phyloP scores from a whole-genome alignment of 2,888 invertebrate genomes.

The Chloroclystis v-ata region DNA sequence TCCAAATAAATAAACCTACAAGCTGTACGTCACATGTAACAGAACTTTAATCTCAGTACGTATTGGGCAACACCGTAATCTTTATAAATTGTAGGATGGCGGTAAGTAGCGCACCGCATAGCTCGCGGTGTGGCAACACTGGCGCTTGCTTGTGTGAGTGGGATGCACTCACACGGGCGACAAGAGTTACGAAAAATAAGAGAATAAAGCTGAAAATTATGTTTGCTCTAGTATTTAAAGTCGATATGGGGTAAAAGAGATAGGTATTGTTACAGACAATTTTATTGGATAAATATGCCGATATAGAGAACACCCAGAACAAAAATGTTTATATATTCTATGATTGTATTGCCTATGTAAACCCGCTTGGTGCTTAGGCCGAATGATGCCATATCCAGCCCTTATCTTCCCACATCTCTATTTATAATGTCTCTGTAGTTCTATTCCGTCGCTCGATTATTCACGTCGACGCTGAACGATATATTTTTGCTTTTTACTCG shows the following conservation, averaged over 20 bases:
- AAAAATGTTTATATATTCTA: no score
- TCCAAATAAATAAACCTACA: constrained; percentile 4
- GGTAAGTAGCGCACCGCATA: constrained; percentile 44
- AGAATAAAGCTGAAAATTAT: no score
- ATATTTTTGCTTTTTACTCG: constrained; percentile 48
- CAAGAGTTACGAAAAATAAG: constrained; percentile 12
- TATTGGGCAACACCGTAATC: constrained; percentile 34
- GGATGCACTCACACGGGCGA: constrained; percentile 51
- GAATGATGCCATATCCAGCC: no score
- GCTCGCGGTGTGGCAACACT: constrained; percentile 58
- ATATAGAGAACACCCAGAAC: no score
- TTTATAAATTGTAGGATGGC: constrained; percentile 42
- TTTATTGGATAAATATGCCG: no score
- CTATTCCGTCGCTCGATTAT: constrained; percentile 59
- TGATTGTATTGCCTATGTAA: no score
- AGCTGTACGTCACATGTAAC: background rate
- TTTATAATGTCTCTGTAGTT: constrained; percentile 56
- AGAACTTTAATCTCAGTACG: constrained; percentile 7
- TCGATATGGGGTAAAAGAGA: no score
- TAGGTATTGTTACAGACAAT: no score
- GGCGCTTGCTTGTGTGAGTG: constrained; percentile 58
- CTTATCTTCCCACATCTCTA: constrained; percentile 36
- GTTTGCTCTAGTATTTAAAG: no score
- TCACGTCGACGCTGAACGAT: constrained; percentile 64
- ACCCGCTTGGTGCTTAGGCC: no score